phyloP scores from a whole-genome alignment of 2,113 vertebrate genomes.

The Taxidea taxus region DNA sequence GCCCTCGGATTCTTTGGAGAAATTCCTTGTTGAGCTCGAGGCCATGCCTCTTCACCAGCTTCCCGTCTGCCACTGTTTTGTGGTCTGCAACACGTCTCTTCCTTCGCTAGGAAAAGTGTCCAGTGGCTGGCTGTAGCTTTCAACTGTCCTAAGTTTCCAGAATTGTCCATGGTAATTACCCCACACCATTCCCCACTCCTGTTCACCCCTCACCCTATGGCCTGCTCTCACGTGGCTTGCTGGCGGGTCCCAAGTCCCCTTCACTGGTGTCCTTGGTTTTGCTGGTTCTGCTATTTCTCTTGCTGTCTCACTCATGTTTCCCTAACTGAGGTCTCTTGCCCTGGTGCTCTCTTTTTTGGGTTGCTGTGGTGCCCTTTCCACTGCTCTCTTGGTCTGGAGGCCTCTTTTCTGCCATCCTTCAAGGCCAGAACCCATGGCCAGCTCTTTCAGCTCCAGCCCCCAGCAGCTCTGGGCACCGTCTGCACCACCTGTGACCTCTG shows the following conservation, averaged over 20 bases:
- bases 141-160: fast-evolving
- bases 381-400: not conserved
- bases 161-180: not conserved
- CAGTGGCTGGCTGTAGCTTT: fast-evolving
- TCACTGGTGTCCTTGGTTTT: fast-evolving
- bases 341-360: fast-evolving
- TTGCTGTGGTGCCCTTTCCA: too few species aligned
- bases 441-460: not conserved
- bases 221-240: fast-evolving
- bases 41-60: too few species aligned
- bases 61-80: fast-evolving
- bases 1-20: fast-evolving
- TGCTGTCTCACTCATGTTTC: fast-evolving
- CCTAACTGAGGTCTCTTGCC: not conserved
- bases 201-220: not conserved
- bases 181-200: too few species aligned
- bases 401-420: not conserved
- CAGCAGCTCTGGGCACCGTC: not conserved
- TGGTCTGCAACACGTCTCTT: fast-evolving
- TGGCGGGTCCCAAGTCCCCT: too few species aligned
- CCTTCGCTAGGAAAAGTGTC: fast-evolving
- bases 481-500: fast-evolving
- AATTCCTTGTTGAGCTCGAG: fast-evolving
- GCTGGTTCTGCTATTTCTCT: fast-evolving
- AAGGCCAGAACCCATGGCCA: fast-evolving